These are phyloP conservation scores for Agonopterix arenella DNA, from an alignment of 2,888 invertebrate genomes.

Conservation along the genomic window DNA sequence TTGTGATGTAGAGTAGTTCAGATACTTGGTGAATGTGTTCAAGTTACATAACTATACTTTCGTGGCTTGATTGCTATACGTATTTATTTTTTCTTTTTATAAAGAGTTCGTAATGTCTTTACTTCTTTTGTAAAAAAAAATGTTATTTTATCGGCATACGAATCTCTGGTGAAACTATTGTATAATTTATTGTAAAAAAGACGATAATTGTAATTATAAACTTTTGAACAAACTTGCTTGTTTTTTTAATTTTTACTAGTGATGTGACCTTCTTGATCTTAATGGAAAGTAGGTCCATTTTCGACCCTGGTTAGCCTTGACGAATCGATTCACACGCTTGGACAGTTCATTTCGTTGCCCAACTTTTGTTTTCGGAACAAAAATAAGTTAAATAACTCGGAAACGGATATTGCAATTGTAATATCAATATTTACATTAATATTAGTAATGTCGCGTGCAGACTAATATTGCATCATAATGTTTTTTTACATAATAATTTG, in stretches of 20 bases:
- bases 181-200: constrained; percentile 23
- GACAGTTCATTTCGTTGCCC: constrained; percentile 21
- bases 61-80: constrained; percentile 17
- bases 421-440: no score
- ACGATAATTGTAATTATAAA: constrained; percentile 41
- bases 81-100: constrained; percentile 23
- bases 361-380: not conserved
- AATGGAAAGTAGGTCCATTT: constrained; percentile 51
- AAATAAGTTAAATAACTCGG: not conserved
- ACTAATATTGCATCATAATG: no score
- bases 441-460: no score
- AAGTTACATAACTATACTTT: constrained; percentile 31
- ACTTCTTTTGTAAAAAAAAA: not conserved
- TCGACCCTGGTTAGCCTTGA: constrained; percentile 46
- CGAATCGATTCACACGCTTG: constrained; percentile 44
- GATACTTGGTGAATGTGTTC: constrained; percentile 16
- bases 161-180: constrained; percentile 8
- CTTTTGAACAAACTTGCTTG: constrained; percentile 36
- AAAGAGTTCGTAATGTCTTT: constrained; percentile 14
- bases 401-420: not conserved
- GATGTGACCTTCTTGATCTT: constrained; percentile 38
- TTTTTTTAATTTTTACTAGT: constrained; percentile 32
- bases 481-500: no score
- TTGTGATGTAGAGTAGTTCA: constrained; percentile 29
- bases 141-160: constrained; percentile 5